Evolutionary conservation across 1,140 invertebrate species (phyloP).

Genomic region (Drosophila gunungcola): DNA sequence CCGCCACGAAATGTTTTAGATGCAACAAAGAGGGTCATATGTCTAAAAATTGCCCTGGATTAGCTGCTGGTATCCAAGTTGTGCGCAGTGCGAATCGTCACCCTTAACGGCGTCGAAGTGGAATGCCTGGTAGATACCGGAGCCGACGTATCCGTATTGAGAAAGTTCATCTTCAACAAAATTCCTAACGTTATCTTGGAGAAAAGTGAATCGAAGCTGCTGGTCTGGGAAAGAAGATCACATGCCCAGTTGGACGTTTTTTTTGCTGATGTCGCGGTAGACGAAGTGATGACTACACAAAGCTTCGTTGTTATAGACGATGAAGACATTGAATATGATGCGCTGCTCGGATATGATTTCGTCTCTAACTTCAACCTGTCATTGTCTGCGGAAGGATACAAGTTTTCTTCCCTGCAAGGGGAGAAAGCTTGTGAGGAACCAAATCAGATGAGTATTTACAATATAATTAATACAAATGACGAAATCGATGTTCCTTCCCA

Average conservation of each 20-base stretch:
- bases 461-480: not conserved
- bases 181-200: not conserved
- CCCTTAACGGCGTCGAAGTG: too few relatives aligned
- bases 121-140: too few relatives aligned
- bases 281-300: not conserved
- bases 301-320: not conserved
- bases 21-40: not conserved
- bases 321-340: not conserved
- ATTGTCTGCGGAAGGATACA: not conserved
- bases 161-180: not conserved
- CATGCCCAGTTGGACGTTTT: not conserved
- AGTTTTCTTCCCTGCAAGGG: not conserved
- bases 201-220: not conserved
- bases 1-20: not conserved
- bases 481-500: not conserved
- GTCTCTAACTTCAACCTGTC: not conserved
- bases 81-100: too few relatives aligned
- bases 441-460: not conserved
- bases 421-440: constrained; percentile 3
- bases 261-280: not conserved
- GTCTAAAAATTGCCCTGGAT: not conserved
- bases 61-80: too few relatives aligned
- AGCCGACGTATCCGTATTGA: not conserved
- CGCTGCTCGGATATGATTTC: not conserved
- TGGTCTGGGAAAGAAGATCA: not conserved